phyloP scores from a whole-genome alignment of 2,888 invertebrate species.

The Omphaloscelis lunosa region DNA sequence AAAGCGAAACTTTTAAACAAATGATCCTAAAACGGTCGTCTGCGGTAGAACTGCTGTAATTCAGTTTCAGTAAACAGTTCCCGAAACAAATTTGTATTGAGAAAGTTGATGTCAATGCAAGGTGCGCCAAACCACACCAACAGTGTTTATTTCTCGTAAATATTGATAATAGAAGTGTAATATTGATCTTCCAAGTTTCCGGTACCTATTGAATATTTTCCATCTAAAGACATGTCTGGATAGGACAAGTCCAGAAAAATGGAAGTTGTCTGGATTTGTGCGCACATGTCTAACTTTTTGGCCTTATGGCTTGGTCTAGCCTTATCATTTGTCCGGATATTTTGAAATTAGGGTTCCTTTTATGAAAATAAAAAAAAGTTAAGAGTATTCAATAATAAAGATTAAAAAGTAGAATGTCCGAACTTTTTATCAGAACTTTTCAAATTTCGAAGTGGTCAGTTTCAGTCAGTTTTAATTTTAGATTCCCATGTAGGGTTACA shows the following conservation, averaged over 20 bases:
- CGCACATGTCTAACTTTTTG: background rate
- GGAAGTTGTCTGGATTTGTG: background rate
- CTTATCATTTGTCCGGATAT: background rate
- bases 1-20: constrained; percentile 18
- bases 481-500: too few species aligned
- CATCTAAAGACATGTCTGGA: background rate
- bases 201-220: background rate
- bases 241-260: background rate
- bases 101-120: constrained; percentile 60
- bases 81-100: constrained; percentile 52
- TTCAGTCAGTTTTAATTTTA: too few species aligned
- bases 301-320: too few species aligned
- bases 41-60: constrained; percentile 15
- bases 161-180: constrained; percentile 7
- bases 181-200: background rate
- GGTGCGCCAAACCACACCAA: constrained; percentile 24
- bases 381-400: background rate
- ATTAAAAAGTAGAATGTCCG: background rate
- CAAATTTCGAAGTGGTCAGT: background rate
- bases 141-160: constrained; percentile 26
- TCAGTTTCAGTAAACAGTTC: constrained; percentile 33
- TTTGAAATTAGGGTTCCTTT: background rate
- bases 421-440: background rate
- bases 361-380: background rate
- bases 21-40: constrained; percentile 22